phyloP scores from a whole-genome alignment of 2,797 vertebrate species.

The Antrozous pallidus region DNA sequence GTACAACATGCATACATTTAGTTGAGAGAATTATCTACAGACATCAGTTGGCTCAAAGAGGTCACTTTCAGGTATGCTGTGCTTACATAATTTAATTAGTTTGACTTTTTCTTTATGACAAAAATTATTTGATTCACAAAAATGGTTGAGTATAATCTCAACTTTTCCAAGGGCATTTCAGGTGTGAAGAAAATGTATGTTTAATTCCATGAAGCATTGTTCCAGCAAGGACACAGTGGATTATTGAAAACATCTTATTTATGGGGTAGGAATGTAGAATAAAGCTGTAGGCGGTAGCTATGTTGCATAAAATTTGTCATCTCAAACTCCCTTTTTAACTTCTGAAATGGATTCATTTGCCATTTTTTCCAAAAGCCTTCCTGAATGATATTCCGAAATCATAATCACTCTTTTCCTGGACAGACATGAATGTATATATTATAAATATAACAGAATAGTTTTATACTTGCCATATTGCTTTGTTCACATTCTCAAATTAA shows the following conservation, averaged over 20 bases:
- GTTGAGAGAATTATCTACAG: constrained; percentile 42
- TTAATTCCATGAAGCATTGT: constrained; percentile 39
- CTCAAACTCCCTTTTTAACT: neutral
- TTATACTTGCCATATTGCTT: constrained; percentile 43
- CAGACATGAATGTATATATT: neutral
- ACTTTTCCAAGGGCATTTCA: constrained; percentile 55
- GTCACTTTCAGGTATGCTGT: constrained; percentile 48
- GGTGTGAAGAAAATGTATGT: constrained; percentile 4
- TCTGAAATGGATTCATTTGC: neutral
- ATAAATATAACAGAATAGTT: neutral
- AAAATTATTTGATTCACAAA: constrained; percentile 54
- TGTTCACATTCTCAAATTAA: constrained; percentile 45
- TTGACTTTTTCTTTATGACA: constrained; percentile 66
- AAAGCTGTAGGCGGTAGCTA: neutral
- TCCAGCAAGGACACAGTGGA: neutral
- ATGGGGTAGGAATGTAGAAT: neutral
- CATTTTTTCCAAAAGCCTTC: constrained; percentile 27
- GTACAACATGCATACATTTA: constrained; percentile 25
- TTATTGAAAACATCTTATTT: neutral
- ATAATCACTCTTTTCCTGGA: neutral
- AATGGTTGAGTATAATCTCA: neutral
- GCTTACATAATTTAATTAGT: constrained; percentile 55
- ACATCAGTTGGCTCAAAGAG: constrained; percentile 42
- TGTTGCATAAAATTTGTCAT: neutral
- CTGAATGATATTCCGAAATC: neutral